Evolutionary conservation across 2,888 invertebrate species (phyloP).

Genomic region (Erebia ligea): DNA sequence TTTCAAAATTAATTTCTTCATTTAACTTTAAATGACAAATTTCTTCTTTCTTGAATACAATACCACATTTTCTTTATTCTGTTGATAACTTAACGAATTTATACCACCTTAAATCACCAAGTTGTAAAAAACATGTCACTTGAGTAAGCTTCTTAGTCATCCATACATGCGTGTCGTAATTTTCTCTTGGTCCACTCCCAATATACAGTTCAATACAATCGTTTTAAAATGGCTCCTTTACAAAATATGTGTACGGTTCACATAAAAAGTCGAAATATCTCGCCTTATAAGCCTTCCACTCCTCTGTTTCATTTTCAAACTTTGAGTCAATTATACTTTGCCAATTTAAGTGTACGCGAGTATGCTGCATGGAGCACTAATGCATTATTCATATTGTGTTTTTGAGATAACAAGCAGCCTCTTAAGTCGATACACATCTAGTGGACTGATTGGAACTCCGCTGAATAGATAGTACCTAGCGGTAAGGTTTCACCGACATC

Average conservation of each 20-base stretch:
- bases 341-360: conserved; percentile 76
- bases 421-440: conserved; percentile 81
- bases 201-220: conserved; percentile 49
- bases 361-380: conserved; percentile 70
- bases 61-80: too few relatives aligned
- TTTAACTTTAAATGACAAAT: background rate
- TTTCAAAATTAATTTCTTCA: background rate
- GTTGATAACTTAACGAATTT: background rate
- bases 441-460: conserved; percentile 71
- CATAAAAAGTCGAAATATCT: conserved; percentile 62
- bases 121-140: conserved; percentile 3
- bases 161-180: conserved; percentile 7
- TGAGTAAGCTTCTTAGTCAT: conserved; percentile 3
- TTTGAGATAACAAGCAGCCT: conserved; percentile 81
- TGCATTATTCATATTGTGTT: conserved; percentile 83
- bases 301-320: conserved; percentile 74
- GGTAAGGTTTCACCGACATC: conserved; percentile 44
- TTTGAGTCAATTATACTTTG: conserved; percentile 80
- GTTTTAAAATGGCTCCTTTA: conserved; percentile 64
- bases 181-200: conserved; percentile 34
- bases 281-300: conserved; percentile 36
- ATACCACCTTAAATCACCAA: conserved; percentile 1
- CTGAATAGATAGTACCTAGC: conserved; percentile 59
- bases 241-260: conserved; percentile 48
- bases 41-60: background rate